These are phyloP conservation scores for Notarius lentiginosus DNA, from an alignment of 2,113 vertebrate species.

Conservation along the genomic window DNA sequence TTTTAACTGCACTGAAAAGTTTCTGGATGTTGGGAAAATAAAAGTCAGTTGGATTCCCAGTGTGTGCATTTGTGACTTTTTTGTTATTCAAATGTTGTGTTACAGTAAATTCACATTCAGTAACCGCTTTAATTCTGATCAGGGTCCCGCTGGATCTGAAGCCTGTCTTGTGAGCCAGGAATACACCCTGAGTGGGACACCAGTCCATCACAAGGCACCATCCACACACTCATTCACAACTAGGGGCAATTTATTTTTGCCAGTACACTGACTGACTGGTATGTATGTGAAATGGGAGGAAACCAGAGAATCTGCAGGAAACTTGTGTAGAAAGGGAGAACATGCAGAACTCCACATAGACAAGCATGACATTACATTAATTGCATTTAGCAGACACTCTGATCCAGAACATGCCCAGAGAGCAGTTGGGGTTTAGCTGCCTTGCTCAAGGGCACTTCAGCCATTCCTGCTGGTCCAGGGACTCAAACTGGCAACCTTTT, in stretches of 20 bases:
- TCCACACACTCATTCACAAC: background rate
- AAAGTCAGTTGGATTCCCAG: conserved; percentile 50
- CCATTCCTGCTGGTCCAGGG: too few species aligned
- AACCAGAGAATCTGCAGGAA: background rate
- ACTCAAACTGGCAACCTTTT: too few species aligned
- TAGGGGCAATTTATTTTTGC: background rate
- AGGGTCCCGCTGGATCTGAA: background rate
- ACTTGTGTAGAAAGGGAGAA: background rate
- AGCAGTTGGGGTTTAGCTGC: too few species aligned
- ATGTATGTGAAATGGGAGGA: background rate
- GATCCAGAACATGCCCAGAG: too few species aligned
- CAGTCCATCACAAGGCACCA: background rate
- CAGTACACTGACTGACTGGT: background rate
- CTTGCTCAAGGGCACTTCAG: too few species aligned
- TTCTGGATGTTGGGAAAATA: conserved; percentile 59
- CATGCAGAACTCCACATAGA: background rate
- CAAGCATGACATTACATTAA: too few species aligned
- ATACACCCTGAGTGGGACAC: background rate
- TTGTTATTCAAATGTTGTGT: background rate
- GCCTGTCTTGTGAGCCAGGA: background rate
- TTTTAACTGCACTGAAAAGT: conserved; percentile 70
- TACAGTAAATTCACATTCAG: background rate
- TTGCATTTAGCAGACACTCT: too few species aligned
- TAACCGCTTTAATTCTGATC: background rate
- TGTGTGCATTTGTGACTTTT: conserved; percentile 1